Base-by-base conservation (phyloP, 2,113 vertebrate species). In the Scomber colias region DNA sequence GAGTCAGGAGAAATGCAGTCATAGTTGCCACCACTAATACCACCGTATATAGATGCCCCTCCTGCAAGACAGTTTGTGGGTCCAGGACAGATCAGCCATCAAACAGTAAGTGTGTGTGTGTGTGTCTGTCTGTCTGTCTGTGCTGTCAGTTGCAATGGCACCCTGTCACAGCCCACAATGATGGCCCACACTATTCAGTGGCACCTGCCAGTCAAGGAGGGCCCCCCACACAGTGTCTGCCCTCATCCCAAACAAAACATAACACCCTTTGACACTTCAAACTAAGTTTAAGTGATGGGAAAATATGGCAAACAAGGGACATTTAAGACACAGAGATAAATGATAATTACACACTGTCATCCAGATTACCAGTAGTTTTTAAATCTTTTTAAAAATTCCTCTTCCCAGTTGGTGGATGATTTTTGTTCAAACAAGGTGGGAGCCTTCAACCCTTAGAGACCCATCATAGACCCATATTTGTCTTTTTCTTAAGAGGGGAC, bases 191-290 rank as follows among this genome's bases (percentile, higher is more conserved):
- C 49, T 62, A 45, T 45, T 78, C n/a, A 45, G 40, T 50, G 44
- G 49, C 63, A 73, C 63, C 55, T 73, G 74, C 49, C 74, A 63
- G 50, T 71, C 48, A 55, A 45, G 46, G 17, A 50, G 13, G 1
- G 0, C 55, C 55, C 14, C 15, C 15, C 16, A 14, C 21, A 50
- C 53, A 4, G 35, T 59, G 21, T 54, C 9, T 19, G 40, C 15
- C 15, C 56, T 62, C 11, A 27, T 69, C 56, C 61, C 3, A 69
- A 21, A 27, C 0, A 53, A 51, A 8, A 19, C n/a, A 49, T 50
- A 51, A 30, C 30, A 54, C 15, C 46, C 46, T 2, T 55, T n/a
- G 35, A 62, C 21, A 68, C 24, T 49, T 74, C 35, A 14, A 55
- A 48, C 31, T 9, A 17, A 48, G 40, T 21, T 13, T 48, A 55